Evolutionary conservation across 2,113 vertebrate species (phyloP).

Genomic region (Myanophis thanlyinensis): DNA sequence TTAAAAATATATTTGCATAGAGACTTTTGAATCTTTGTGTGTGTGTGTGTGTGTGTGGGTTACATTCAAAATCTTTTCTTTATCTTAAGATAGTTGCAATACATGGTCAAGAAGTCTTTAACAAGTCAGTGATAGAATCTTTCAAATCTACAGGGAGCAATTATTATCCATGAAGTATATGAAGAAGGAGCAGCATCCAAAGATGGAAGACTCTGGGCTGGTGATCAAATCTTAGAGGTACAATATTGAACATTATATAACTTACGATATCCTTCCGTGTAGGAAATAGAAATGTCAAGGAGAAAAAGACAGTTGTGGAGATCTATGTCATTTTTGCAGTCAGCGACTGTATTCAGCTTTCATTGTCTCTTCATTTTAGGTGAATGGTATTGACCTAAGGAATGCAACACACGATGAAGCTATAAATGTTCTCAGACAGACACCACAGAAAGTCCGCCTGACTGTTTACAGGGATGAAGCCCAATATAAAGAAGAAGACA

Average conservation of each 20-base stretch:
- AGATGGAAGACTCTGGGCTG: conserved; percentile 96
- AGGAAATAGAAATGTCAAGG: background rate
- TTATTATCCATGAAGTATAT: conserved; percentile 98
- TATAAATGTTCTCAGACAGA: conserved; percentile 93
- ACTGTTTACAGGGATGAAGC: conserved; percentile 90
- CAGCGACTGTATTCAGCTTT: background rate
- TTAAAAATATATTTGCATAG: background rate
- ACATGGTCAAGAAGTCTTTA: background rate
- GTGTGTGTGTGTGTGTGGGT: background rate
- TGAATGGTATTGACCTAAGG: conserved; percentile 89
- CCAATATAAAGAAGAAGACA: conserved; percentile 94
- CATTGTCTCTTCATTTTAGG: conserved; percentile 67
- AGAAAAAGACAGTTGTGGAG: background rate
- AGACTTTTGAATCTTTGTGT: background rate
- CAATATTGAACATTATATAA: background rate
- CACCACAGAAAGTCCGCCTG: conserved; percentile 86
- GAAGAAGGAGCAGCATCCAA: conserved; percentile 96
- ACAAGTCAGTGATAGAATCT: background rate
- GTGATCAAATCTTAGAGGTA: conserved; percentile 98
- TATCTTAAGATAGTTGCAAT: background rate
- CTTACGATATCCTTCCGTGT: background rate
- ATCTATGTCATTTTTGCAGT: background rate
- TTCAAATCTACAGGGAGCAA: conserved; percentile 79
- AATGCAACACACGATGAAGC: conserved; percentile 93
- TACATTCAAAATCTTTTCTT: background rate